Evolutionary conservation across 2,113 vertebrate genomes (phyloP).

Genomic region (Nesogale talazaci): DNA sequence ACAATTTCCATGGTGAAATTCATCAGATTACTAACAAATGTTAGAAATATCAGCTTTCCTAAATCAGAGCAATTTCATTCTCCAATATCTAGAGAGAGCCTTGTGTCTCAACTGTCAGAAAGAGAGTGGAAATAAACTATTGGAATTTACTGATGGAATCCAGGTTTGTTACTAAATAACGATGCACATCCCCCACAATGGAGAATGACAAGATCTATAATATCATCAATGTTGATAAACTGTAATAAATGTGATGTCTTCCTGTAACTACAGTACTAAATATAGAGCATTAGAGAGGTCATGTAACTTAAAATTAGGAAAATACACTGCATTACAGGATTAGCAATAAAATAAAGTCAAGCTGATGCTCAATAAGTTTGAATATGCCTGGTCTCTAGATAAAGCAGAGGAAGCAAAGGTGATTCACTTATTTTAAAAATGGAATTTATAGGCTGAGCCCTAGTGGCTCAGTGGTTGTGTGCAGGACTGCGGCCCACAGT

Average conservation of each 20-base stretch:
- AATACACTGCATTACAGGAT: neutral
- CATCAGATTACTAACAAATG: neutral
- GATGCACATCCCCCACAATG: neutral
- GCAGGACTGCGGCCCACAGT: too few relatives aligned
- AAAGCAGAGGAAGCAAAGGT: neutral
- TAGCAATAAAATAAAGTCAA: neutral
- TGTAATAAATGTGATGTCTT: neutral
- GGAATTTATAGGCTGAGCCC: too few relatives aligned
- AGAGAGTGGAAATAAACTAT: neutral
- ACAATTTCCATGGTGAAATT: neutral
- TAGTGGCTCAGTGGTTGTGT: too few relatives aligned
- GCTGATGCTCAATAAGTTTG: neutral
- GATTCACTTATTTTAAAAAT: slow-evolving; percentile 13
- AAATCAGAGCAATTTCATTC: neutral
- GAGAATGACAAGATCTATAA: neutral
- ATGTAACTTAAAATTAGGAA: neutral
- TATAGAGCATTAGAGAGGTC: neutral
- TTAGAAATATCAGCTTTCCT: neutral
- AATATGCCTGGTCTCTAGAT: neutral
- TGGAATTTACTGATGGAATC: neutral
- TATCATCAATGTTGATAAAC: neutral
- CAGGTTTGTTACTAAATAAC: neutral
- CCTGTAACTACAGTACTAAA: neutral
- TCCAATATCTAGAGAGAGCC: neutral
- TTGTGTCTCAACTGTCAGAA: neutral